Evolutionary conservation across 2,113 vertebrate species (phyloP).

Genomic region (Pavo muticus): DNA sequence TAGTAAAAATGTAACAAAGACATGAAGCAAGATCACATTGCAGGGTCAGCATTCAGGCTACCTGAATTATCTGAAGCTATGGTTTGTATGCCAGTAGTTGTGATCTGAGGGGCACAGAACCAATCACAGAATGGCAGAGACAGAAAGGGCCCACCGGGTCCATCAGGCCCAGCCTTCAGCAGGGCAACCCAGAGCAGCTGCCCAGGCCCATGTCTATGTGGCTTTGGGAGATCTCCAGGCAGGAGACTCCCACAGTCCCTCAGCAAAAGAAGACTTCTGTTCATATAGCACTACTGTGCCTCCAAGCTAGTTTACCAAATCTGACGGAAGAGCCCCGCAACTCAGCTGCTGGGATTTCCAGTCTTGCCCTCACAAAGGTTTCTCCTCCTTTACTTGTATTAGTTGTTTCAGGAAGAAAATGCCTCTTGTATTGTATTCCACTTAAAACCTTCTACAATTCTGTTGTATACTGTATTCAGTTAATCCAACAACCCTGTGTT

Average conservation of each 20-base stretch:
- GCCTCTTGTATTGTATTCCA: background rate
- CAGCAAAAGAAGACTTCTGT: background rate
- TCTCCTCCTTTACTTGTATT: background rate
- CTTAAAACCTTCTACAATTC: background rate
- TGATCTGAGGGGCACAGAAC: background rate
- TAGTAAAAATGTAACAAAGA: background rate
- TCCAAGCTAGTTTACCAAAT: background rate
- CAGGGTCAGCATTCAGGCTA: background rate
- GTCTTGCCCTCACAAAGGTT: background rate
- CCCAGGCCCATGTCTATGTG: no score
- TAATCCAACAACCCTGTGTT: background rate
- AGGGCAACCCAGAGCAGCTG: background rate
- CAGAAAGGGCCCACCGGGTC: background rate
- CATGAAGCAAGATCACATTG: background rate
- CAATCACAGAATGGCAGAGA: background rate
- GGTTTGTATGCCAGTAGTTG: background rate
- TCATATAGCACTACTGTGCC: background rate
- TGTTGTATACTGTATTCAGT: background rate
- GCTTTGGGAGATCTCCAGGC: background rate
- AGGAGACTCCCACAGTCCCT: background rate
- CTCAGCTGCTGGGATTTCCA: background rate
- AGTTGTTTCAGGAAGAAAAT: background rate
- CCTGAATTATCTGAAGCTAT: background rate
- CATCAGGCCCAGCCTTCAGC: background rate
- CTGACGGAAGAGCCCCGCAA: background rate